Base-by-base conservation (phyloP, 2,113 vertebrate genomes). In the Pachypanchax playfairii region DNA sequence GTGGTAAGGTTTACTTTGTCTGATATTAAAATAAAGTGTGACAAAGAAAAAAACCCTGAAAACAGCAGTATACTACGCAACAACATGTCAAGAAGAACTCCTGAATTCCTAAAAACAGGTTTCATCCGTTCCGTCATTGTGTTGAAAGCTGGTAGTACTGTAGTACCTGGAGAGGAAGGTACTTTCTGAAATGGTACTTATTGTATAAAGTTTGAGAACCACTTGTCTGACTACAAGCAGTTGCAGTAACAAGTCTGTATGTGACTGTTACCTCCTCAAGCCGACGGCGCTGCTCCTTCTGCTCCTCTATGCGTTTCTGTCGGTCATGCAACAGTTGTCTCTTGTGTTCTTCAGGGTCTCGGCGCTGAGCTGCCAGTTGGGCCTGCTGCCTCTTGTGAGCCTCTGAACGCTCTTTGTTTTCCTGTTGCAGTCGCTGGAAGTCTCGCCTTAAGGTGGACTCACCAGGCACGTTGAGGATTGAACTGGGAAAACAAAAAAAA, bases 381-480 rank as follows among this genome's bases (percentile, higher is more conserved):
- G 91, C 93, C 85, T 94, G 94, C 77, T 94, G 93, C 72, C 91
- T 85, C 80, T 94, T 94, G 79, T 94, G 91, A 25, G 94, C 90
- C 79, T 96, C 95, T 0, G 94, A 92, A 46, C 94, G 94, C 84
- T 94, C 94, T 72, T 96, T 96, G 81, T 96, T 96, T 84, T 97
- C 95, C 83, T 95, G 94, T 85, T 97, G 95, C 54, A 97, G 91
- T 21, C 95, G 92, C 49, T 96, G 93, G 83, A 97, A 97, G 72
- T 96, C 95, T 41, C 94, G 84, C 28, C 95, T 88, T 47, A 97
- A 85, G 0, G 95, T 97, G 15, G 95, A 97, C 90, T 97, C 95
- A 0, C 95, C 95, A 0, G 95, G 95, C 20, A 97, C 93, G 0
- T 96, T 96, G 83, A 97, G 92, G 81, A 97, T 96, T 43, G 95